phyloP scores from a whole-genome alignment of 2,797 vertebrate species.

The Enoplosus armatus region DNA sequence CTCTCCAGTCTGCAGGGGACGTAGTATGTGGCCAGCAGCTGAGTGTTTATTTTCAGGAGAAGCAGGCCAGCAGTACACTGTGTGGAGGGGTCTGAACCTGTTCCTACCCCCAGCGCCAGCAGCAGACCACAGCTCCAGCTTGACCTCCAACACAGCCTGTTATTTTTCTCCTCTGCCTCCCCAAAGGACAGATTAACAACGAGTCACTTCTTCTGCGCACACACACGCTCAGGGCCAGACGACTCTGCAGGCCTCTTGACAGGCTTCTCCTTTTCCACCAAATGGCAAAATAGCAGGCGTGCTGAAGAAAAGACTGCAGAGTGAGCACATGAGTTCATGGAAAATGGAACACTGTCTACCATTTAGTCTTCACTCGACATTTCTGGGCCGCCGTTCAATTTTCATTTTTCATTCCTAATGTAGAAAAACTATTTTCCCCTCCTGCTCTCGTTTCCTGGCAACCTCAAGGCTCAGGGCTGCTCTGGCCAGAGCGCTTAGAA shows the following conservation, averaged over 20 bases:
- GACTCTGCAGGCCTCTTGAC: slow-evolving; percentile 45
- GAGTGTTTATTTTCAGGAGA: slow-evolving; percentile 71
- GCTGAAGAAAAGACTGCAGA: slow-evolving; percentile 58
- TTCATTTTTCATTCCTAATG: slow-evolving; percentile 86
- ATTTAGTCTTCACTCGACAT: slow-evolving; percentile 85
- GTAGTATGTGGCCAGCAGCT: slow-evolving; percentile 17
- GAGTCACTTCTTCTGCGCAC: slow-evolving; percentile 52
- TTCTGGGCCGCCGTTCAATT: slow-evolving; percentile 84
- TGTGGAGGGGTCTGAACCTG: slow-evolving; percentile 49
- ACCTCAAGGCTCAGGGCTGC: slow-evolving; percentile 71
- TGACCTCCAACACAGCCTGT: slow-evolving; percentile 64
- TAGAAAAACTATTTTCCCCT: slow-evolving; percentile 89
- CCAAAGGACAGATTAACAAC: slow-evolving; percentile 64
- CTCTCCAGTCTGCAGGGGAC: slow-evolving; percentile 32
- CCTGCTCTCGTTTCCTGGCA: slow-evolving; percentile 88
- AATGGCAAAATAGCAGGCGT: slow-evolving; percentile 55
- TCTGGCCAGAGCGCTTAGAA: slow-evolving; percentile 86
- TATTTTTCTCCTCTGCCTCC: slow-evolving; percentile 46
- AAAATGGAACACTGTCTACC: slow-evolving; percentile 86
- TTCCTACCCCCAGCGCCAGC: slow-evolving; percentile 32
- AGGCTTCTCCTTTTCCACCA: slow-evolving; percentile 66
- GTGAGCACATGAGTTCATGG: slow-evolving; percentile 88
- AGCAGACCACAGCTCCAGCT: slow-evolving; percentile 50
- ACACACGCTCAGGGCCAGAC: slow-evolving; percentile 33
- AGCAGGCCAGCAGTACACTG: slow-evolving; percentile 38